Percentiles rank a stretch among this genome's conserved stretches.
phyloP scores from a whole-genome alignment of 2,113 vertebrate species.

The Butastur rufipennis region DNA sequence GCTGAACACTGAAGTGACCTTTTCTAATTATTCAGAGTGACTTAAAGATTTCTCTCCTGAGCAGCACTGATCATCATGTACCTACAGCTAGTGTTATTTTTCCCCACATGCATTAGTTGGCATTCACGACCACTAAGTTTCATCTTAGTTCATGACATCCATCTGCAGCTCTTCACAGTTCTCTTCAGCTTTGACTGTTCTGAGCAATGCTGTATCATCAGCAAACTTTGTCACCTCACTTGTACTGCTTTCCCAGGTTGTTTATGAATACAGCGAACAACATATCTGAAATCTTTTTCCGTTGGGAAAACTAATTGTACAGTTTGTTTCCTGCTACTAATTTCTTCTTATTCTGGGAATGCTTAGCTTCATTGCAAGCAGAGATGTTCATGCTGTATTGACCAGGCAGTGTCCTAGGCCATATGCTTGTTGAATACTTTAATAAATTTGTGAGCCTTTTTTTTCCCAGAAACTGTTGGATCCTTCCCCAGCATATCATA shows the following conservation, averaged over 20 bases:
- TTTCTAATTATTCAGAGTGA: slow-evolving; percentile 14
- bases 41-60: slow-evolving; percentile 16
- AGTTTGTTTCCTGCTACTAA: neutral
- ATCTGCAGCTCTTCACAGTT: neutral
- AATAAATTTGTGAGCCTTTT: neutral
- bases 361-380: neutral
- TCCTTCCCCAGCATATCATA: neutral
- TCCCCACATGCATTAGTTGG: neutral
- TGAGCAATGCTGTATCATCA: neutral
- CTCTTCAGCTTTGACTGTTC: neutral
- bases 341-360: neutral
- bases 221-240: neutral
- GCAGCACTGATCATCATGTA: neutral
- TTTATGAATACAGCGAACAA: neutral
- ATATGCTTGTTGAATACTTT: neutral
- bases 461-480: neutral
- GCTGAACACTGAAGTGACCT: neutral
- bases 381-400: neutral
- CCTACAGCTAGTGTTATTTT: neutral
- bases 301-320: neutral
- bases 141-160: neutral
- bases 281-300: neutral
- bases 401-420: neutral
- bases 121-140: neutral
- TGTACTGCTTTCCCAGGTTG: neutral